Conservation (phyloP, 1,140 invertebrate species). For the Papilio glaucus region DNA sequence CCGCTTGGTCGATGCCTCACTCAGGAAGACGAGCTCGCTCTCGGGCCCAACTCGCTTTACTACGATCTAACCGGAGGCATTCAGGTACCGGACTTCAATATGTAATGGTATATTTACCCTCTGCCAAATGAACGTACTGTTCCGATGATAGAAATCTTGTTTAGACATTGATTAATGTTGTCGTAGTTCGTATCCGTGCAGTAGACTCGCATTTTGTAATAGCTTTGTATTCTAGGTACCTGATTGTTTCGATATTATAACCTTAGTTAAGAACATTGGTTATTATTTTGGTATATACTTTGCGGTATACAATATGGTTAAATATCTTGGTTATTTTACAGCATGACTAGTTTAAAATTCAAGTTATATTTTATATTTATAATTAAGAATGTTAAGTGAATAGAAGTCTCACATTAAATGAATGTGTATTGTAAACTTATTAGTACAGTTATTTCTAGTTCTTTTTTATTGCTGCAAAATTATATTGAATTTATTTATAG, state of each 20-base stretch:
- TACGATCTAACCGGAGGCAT: constrained; percentile 82
- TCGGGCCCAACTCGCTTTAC: constrained; percentile 80
- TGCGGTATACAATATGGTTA: constrained; percentile 7
- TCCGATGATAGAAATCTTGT: constrained; percentile 33
- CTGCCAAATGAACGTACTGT: constrained; percentile 43
- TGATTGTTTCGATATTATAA: constrained; percentile 68
- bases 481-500: background rate
- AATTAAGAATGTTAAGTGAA: background rate
- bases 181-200: constrained; percentile 22
- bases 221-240: constrained; percentile 66
- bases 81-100: constrained; percentile 73
- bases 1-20: constrained; percentile 80
- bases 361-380: background rate
- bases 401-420: background rate
- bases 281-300: constrained; percentile 1
- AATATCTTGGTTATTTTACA: constrained; percentile 1
- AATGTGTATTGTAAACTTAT: background rate
- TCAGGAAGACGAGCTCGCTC: constrained; percentile 80
- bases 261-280: constrained; percentile 2
- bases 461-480: constrained; percentile 4
- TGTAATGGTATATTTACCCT: constrained; percentile 41
- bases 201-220: constrained; percentile 32
- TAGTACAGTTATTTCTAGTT: background rate
- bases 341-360: constrained; percentile 29
- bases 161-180: constrained; percentile 39